Percentiles rank a stretch among this genome's conserved stretches.
phyloP scores from a whole-genome alignment of 2,888 invertebrate genomes.

The Saturnia pavonia region DNA sequence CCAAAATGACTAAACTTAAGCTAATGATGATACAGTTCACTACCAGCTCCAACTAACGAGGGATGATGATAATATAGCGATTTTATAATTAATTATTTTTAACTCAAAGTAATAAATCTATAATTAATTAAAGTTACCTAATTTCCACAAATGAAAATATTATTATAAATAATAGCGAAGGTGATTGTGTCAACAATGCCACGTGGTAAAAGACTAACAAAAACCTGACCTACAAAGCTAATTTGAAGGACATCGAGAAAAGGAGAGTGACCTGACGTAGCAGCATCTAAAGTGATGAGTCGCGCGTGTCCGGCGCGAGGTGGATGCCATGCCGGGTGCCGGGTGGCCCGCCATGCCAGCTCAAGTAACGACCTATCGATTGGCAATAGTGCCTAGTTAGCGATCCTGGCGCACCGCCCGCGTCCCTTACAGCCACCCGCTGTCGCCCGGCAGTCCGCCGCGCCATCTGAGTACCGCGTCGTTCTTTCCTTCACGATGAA shows the following conservation, averaged over 20 bases:
- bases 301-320: conserved; percentile 66
- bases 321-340: conserved; percentile 47
- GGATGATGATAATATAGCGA: not conserved
- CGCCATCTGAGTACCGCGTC: conserved; percentile 32
- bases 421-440: conserved; percentile 36
- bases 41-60: not conserved
- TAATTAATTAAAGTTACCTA: not conserved
- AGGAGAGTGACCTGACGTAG: conserved; percentile 82
- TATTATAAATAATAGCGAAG: not conserved
- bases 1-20: not conserved
- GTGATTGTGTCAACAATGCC: conserved; percentile 69
- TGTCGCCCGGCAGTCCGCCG: conserved; percentile 38
- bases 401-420: conserved; percentile 55
- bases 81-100: not conserved
- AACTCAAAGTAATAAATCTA: not conserved
- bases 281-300: conserved; percentile 80
- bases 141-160: not conserved
- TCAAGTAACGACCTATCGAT: conserved; percentile 80
- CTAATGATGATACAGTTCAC: too few species aligned
- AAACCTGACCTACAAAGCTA: conserved; percentile 82
- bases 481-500: not conserved
- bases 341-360: conserved; percentile 52
- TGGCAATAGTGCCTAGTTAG: conserved; percentile 81
- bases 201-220: conserved; percentile 73
- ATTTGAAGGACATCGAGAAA: conserved; percentile 82